Conservation (phyloP, 2,797 vertebrate genomes). For the Alcedo atthis region DNA sequence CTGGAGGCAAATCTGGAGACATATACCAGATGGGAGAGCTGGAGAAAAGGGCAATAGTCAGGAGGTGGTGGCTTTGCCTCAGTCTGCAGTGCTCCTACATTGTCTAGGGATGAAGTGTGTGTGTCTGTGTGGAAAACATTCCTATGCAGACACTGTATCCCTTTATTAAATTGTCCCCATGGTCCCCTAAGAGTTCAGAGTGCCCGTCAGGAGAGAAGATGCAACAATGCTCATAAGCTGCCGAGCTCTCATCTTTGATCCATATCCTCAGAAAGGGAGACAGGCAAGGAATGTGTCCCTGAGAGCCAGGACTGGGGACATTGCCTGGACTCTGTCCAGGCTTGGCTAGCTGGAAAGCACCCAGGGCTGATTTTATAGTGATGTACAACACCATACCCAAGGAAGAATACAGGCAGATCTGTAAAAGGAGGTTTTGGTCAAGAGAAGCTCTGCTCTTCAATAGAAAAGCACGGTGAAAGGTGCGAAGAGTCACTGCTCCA, state of each 20-base stretch:
- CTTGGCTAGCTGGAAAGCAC: background rate
- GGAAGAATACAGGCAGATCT: background rate
- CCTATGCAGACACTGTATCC: background rate
- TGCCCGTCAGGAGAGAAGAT: background rate
- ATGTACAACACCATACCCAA: background rate
- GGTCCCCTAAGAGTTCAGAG: slow-evolving; percentile 22
- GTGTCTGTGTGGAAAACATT: slow-evolving; percentile 49
- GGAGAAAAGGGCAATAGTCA: slow-evolving; percentile 6
- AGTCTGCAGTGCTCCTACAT: background rate
- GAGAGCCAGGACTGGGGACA: background rate
- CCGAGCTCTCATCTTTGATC: slow-evolving; percentile 32
- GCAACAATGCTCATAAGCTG: slow-evolving; percentile 13
- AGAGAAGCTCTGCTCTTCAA: background rate
- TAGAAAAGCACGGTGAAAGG: background rate
- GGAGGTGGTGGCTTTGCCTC: background rate
- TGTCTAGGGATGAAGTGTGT: slow-evolving; percentile 18
- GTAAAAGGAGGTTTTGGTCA: background rate
- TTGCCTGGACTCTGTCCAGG: background rate
- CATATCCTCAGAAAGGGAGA: background rate
- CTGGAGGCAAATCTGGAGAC: slow-evolving; percentile 17
- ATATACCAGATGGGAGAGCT: background rate
- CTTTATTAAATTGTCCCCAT: slow-evolving; percentile 30
- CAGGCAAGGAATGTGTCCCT: background rate
- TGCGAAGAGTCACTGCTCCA: background rate
- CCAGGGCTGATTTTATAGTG: background rate